Evolutionary conservation across 2,113 vertebrate species (phyloP).

Genomic region (Colinus virginianus): DNA sequence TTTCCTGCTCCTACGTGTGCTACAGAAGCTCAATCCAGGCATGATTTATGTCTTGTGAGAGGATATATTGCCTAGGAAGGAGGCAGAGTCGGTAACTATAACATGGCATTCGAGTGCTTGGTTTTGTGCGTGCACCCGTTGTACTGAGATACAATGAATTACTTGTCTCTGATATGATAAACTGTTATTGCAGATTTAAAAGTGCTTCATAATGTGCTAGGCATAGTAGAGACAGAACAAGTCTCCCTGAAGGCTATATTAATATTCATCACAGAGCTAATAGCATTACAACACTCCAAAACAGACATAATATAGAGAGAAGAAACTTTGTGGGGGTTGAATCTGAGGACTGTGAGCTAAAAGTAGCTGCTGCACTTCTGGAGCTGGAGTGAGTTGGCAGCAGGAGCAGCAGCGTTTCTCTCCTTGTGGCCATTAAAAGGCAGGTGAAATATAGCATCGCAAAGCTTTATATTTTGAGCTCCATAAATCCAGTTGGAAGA

Average conservation of each 20-base stretch:
- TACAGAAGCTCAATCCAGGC: neutral
- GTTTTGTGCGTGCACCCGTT: neutral
- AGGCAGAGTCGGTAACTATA: neutral
- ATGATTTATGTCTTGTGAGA: rapidly evolving
- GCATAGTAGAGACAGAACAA: conserved; percentile 6
- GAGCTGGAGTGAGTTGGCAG: conserved; percentile 34
- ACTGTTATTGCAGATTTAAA: neutral
- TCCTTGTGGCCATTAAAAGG: conserved; percentile 14
- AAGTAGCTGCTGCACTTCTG: conserved; percentile 21
- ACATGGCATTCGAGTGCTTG: neutral
- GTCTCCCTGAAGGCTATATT: conserved; percentile 6
- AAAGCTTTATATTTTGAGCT: neutral
- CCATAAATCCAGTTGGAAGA: neutral
- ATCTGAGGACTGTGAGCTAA: conserved; percentile 16
- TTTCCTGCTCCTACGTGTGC: neutral
- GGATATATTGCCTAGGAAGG: neutral
- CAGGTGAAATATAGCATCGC: conserved; percentile 6
- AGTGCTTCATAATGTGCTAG: neutral
- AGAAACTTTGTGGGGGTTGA: neutral
- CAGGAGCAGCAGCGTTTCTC: neutral
- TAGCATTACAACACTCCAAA: neutral
- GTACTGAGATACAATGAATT: neutral
- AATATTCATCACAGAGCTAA: conserved; percentile 7
- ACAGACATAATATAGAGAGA: neutral
- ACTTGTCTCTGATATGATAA: neutral